Percentiles rank a stretch among this genome's conserved stretches.
Evolutionary conservation across 2,113 vertebrate species (phyloP).

Genomic region (Nesoenas mayeri): DNA sequence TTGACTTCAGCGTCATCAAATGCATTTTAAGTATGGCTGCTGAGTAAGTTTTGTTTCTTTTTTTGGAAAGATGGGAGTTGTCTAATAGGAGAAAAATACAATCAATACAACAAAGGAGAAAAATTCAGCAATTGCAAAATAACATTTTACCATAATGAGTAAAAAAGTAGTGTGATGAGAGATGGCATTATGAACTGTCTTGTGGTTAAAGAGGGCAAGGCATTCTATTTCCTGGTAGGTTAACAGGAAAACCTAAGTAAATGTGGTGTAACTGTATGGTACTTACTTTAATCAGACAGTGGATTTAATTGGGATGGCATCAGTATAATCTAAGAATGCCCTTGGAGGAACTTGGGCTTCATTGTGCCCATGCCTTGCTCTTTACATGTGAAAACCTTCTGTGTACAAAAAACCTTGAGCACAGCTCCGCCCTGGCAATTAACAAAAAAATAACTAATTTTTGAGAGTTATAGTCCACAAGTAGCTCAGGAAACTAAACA

Average conservation of each 20-base stretch:
- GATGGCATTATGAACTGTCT: background rate
- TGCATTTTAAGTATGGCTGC: background rate
- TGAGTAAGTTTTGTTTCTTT: background rate
- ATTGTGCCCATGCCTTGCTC: background rate
- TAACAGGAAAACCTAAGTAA: background rate
- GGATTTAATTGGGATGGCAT: background rate
- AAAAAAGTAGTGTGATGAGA: background rate
- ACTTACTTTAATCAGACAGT: background rate
- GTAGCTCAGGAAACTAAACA: background rate
- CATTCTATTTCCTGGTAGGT: background rate
- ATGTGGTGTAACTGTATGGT: background rate
- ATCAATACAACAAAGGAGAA: too few relatives aligned
- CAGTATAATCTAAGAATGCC: background rate
- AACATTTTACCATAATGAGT: background rate
- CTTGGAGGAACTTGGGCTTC: background rate
- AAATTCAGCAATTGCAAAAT: background rate
- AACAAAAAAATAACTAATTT: constrained; percentile 6
- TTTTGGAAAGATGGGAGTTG: background rate
- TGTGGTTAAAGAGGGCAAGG: background rate
- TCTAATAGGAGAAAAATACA: background rate
- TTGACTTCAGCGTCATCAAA: background rate
- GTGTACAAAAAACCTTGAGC: background rate
- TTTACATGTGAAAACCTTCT: background rate
- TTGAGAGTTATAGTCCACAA: background rate
- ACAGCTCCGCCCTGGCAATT: background rate